These are phyloP conservation scores for Hypotaenidia philippensis DNA, from an alignment of 2,797 vertebrate genomes.

Conservation along the genomic window DNA sequence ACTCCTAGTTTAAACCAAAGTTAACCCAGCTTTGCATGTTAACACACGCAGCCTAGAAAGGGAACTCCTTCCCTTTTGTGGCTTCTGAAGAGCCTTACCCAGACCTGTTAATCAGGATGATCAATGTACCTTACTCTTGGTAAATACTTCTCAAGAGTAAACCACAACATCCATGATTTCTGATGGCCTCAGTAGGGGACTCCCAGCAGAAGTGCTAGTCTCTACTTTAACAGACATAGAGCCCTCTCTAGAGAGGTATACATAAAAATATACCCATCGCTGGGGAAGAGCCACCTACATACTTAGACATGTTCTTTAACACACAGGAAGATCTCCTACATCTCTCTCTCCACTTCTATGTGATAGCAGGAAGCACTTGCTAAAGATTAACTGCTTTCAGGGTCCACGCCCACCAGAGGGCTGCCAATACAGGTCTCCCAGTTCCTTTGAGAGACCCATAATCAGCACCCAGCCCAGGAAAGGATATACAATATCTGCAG, in stretches of 20 bases:
- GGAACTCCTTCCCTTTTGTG: not conserved
- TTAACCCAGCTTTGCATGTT: not conserved
- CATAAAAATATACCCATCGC: not conserved
- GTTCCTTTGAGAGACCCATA: not conserved
- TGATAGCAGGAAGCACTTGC: not conserved
- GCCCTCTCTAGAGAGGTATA: not conserved
- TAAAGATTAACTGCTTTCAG: not conserved
- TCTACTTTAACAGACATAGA: not conserved
- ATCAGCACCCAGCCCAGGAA: not conserved
- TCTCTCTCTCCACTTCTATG: rapidly evolving
- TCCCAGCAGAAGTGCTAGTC: not conserved
- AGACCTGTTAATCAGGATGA: not conserved
- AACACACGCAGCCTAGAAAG: not conserved
- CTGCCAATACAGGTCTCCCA: not conserved
- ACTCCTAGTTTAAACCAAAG: not conserved
- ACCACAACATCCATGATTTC: not conserved
- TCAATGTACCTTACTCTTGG: not conserved
- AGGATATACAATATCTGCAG: not conserved
- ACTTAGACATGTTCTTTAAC: not conserved
- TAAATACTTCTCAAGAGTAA: not conserved
- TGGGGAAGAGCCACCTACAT: not conserved
- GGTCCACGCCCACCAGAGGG: rapidly evolving
- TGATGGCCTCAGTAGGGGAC: not conserved
- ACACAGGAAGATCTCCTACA: not conserved
- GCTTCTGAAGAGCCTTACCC: not conserved